Conservation (phyloP, 2,888 invertebrate species). For the Ommatoiulus sabulosus region DNA sequence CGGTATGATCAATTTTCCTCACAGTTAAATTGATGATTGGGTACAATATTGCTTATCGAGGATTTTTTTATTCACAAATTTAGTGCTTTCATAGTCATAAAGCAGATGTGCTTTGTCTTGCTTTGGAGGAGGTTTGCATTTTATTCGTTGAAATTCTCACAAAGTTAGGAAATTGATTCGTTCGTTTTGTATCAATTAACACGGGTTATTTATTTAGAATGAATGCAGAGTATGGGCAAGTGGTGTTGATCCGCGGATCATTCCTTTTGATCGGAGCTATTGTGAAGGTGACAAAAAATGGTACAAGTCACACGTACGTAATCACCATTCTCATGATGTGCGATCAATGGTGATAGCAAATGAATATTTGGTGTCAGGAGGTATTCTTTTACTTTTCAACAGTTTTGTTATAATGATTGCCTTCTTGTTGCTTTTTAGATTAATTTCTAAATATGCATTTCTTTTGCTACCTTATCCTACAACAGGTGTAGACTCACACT, state of each 20-base stretch:
- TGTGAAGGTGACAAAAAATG: slow-evolving; percentile 75
- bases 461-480: neutral
- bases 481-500: slow-evolving; percentile 46
- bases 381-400: slow-evolving; percentile 63
- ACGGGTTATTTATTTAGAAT: slow-evolving; percentile 61
- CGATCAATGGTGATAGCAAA: slow-evolving; percentile 77
- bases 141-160: slow-evolving; percentile 62
- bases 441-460: neutral
- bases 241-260: slow-evolving; percentile 81
- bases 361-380: slow-evolving; percentile 81
- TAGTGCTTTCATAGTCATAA: slow-evolving; percentile 79
- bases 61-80: slow-evolving; percentile 58
- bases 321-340: slow-evolving; percentile 89
- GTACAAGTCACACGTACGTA: slow-evolving; percentile 83
- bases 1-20: neutral
- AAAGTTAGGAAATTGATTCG: slow-evolving; percentile 47
- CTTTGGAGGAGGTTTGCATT: slow-evolving; percentile 69
- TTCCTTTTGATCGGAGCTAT: slow-evolving; percentile 76
- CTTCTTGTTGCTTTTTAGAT: neutral
- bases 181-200: neutral
- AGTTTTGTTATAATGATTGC: neutral
- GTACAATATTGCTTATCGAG: neutral
- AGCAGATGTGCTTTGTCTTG: slow-evolving; percentile 82
- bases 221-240: slow-evolving; percentile 65
- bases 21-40: slow-evolving; percentile 74